Conservation (phyloP, 1,140 invertebrate genomes). For the Macrosteles quadrilineatus region DNA sequence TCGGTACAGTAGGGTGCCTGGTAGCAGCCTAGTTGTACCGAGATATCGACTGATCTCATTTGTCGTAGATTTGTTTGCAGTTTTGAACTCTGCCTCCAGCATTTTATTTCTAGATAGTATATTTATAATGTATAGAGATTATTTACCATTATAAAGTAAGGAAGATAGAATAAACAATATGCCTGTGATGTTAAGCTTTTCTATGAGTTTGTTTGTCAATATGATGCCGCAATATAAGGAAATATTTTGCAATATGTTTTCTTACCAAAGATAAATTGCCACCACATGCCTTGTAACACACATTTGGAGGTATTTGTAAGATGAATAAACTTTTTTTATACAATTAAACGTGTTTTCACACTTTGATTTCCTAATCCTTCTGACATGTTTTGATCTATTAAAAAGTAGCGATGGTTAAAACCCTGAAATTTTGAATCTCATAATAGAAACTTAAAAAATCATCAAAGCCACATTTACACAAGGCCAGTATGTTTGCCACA, state of each 20-base stretch:
- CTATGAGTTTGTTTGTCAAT: not conserved
- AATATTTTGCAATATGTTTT: constrained; percentile 23
- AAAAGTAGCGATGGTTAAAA: no score
- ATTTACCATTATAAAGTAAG: constrained; percentile 2
- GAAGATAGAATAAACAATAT: not conserved
- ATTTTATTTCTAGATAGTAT: constrained; percentile 15
- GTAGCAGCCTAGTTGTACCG: no score
- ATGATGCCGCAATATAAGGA: not conserved
- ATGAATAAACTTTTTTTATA: not conserved
- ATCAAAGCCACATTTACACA: no score
- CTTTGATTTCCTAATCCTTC: no score
- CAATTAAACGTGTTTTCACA: no score
- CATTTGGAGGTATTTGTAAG: constrained; percentile 14
- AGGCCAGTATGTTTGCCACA: no score
- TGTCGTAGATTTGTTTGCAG: not conserved
- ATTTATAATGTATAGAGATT: constrained; percentile 22
- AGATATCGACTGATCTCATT: constrained; percentile 3
- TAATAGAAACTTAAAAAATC: no score
- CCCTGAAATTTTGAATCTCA: no score
- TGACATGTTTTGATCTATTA: no score
- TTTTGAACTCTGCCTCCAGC: not conserved
- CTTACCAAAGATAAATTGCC: constrained; percentile 18
- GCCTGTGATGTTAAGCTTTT: constrained; percentile 16
- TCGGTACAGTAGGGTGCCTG: no score
- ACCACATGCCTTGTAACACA: constrained; percentile 26